These are phyloP conservation scores for Agrilus cyanescens DNA, from an alignment of 2,888 invertebrate genomes.

Conservation along the genomic window DNA sequence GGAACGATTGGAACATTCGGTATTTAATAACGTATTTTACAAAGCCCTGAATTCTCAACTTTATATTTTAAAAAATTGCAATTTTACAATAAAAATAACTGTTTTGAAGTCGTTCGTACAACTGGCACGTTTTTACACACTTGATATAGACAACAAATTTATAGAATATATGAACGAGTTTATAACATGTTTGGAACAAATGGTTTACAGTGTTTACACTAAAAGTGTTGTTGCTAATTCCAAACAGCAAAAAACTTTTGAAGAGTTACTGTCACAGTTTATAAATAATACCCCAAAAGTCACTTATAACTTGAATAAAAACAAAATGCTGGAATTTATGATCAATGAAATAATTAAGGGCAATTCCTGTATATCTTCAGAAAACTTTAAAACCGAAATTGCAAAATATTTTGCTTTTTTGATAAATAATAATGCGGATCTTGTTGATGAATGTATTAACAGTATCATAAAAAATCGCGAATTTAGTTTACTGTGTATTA, in stretches of 20 bases:
- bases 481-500: too few species aligned
- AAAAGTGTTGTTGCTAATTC: slow-evolving; percentile 11
- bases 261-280: slow-evolving; percentile 9
- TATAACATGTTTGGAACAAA: slow-evolving; percentile 18
- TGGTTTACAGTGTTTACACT: slow-evolving; percentile 22
- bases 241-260: slow-evolving; percentile 15
- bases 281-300: too few species aligned
- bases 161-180: slow-evolving; percentile 7
- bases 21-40: slow-evolving; percentile 13
- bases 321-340: too few species aligned
- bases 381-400: too few species aligned
- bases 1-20: slow-evolving; percentile 16
- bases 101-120: slow-evolving; percentile 11
- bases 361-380: too few species aligned
- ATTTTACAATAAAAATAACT: slow-evolving; percentile 9
- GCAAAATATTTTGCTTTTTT: slow-evolving; percentile 4
- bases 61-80: slow-evolving; percentile 10
- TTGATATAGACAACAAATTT: not conserved
- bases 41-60: slow-evolving; percentile 5
- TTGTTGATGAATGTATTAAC: too few species aligned
- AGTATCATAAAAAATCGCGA: too few species aligned
- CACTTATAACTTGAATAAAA: too few species aligned
- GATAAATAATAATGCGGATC: slow-evolving; percentile 4
- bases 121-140: not conserved
- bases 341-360: too few species aligned